Evolutionary conservation across 2,113 vertebrate genomes (phyloP).

Genomic region (Gobiocypris rarus): DNA sequence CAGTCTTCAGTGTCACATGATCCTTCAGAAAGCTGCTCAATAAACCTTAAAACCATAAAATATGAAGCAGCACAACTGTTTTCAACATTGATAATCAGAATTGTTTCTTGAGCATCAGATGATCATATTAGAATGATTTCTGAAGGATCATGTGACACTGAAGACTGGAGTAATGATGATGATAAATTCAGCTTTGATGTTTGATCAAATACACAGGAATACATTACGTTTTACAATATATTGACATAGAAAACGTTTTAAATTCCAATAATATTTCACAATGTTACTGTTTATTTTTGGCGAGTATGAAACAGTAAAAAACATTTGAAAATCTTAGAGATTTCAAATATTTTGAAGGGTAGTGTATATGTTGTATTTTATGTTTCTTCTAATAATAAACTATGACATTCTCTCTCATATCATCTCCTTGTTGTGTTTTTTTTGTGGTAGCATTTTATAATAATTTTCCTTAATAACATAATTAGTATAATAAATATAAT

Average conservation of each 20-base stretch:
- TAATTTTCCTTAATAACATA: background rate
- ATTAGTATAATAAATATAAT: background rate
- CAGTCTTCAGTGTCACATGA: background rate
- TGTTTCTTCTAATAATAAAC: constrained; percentile 73
- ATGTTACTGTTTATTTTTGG: background rate
- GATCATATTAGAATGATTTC: too few species aligned
- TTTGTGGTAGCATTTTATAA: background rate
- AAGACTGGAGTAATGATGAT: background rate
- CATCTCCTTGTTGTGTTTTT: background rate
- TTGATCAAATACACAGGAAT: too few species aligned
- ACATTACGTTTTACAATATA: background rate
- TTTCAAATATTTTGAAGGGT: background rate
- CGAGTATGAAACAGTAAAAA: too few species aligned
- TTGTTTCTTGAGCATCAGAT: too few species aligned
- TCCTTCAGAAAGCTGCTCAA: background rate
- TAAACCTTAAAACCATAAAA: too few species aligned
- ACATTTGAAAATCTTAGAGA: background rate
- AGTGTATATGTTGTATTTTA: constrained; percentile 54
- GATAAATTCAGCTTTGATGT: background rate
- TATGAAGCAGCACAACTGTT: background rate
- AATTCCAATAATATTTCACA: background rate
- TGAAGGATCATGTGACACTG: too few species aligned
- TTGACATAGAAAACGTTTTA: background rate
- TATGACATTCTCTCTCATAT: constrained; percentile 61
- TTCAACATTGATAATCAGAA: background rate